These are phyloP conservation scores for Corythaeola cristata DNA, from an alignment of 2,113 vertebrate genomes.

Conservation along the genomic window DNA sequence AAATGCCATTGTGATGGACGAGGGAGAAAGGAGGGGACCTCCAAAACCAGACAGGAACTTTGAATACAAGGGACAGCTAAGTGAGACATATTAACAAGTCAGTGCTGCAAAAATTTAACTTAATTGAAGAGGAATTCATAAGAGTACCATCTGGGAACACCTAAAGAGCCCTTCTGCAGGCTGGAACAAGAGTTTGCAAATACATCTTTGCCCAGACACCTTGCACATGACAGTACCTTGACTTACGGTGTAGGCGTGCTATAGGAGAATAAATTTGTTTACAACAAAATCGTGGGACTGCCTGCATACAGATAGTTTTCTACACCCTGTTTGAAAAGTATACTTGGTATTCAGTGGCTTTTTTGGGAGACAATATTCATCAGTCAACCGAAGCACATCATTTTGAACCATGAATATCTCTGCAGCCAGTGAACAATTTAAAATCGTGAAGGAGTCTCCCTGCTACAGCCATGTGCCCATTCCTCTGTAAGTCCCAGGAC, in stretches of 20 bases:
- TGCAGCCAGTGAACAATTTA: not conserved
- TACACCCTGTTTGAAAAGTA: constrained; percentile 26
- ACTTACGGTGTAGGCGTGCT: not conserved
- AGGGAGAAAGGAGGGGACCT: not conserved
- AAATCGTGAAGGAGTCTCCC: not conserved
- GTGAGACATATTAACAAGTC: not conserved
- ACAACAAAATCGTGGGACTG: constrained; percentile 17
- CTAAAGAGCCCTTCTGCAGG: constrained; percentile 32
- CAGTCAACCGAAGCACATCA: not conserved
- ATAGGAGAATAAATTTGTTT: constrained; percentile 22
- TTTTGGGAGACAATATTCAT: constrained; percentile 37
- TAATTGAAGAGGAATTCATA: constrained; percentile 21
- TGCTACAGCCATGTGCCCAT: not conserved
- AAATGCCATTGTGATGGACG: not conserved
- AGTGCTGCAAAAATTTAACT: not conserved
- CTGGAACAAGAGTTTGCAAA: constrained; percentile 9
- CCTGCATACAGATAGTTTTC: constrained; percentile 18
- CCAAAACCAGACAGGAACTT: not conserved
- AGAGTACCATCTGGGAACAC: constrained; percentile 32
- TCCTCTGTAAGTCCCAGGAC: not conserved
- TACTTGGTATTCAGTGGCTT: constrained; percentile 22
- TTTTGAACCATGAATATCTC: not conserved
- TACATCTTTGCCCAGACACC: not conserved
- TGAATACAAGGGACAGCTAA: not conserved
- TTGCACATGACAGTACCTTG: not conserved